Evolutionary conservation across 2,113 vertebrate species (phyloP), one percentile per base, ranked within the genome.

Genomic region (Grus americana): DNA sequence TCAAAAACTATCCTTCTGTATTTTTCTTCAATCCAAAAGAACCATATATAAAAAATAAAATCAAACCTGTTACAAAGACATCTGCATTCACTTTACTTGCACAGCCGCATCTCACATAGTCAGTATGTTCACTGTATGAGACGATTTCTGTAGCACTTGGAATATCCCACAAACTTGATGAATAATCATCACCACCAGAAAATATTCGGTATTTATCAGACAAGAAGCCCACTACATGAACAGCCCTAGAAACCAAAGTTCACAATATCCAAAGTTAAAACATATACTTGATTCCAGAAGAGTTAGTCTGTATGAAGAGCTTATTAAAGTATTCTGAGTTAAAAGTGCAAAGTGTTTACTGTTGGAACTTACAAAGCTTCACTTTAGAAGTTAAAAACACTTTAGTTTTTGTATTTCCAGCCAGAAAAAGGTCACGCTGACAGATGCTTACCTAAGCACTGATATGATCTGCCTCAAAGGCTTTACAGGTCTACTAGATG

Each of bases 141-240:
- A 93, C 70, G 9, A 99, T 98, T 96, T 99, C 98, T 49, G 97
- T 91, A 34, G 98, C 96, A 55, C 98, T 99, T 5, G 99, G 98
- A 88, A 99, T 98, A 94, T 99, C 99, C 99, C 99, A 99, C 57
- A 99, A 86, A 52, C 97, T 98, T 63, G 99, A 98, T 4, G 98
- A 98, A 96, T 99, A 99, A 97, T 99, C 99, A 95, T 99, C 99
- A 15, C 99, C 98, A 52, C 98, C 99, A 7, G 99, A 99, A 84
- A 99, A 81, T 85, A 99, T 97, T 71, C 98, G 98, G 76, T 99
- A 99, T 50, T 98, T 98, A 90, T 99, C 99, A 7, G 99, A 99
- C 63, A 98, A 98, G 95, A 99, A 99, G 74, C 98, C 99, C 49
- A 98, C 98, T 10, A 98, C 95, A 13, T 99, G 99, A 68, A 99